These are phyloP conservation scores for Danio choprae DNA, from an alignment of 2,797 vertebrate species.

Conservation along the genomic window DNA sequence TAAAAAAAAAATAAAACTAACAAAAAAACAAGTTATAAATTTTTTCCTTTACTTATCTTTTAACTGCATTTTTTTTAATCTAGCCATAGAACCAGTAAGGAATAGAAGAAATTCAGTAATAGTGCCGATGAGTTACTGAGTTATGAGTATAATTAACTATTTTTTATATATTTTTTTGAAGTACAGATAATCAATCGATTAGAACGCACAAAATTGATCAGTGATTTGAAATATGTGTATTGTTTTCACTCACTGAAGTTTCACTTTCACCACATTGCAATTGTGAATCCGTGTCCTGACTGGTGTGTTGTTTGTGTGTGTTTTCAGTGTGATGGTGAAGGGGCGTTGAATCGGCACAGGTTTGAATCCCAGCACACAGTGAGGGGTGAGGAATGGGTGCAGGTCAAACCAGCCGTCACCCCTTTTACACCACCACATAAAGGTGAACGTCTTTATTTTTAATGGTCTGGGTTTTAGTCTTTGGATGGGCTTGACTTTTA, in stretches of 20 bases:
- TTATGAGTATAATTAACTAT: no score
- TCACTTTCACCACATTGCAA: background rate
- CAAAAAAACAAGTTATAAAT: no score
- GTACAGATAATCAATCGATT: background rate
- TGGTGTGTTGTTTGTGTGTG: background rate
- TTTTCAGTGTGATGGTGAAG: slow-evolving; percentile 54
- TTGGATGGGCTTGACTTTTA: no score
- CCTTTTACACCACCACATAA: slow-evolving; percentile 71
- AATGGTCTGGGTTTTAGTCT: background rate
- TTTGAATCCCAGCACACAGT: slow-evolving; percentile 66
- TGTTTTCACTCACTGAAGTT: background rate
- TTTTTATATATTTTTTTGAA: no score
- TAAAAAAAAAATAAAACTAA: no score
- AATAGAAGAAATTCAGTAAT: no score
- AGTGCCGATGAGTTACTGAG: no score
- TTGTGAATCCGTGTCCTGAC: background rate
- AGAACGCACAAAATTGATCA: background rate
- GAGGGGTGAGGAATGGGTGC: slow-evolving; percentile 70
- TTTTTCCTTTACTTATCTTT: no score
- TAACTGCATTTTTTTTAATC: no score
- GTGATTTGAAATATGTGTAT: no score
- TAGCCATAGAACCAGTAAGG: no score
- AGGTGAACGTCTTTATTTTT: slow-evolving; percentile 56
- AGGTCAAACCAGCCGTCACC: slow-evolving; percentile 63
- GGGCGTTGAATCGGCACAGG: slow-evolving; percentile 38